phyloP scores from a whole-genome alignment of 2,113 vertebrate genomes.

The Melanotaenia duboulayi region DNA sequence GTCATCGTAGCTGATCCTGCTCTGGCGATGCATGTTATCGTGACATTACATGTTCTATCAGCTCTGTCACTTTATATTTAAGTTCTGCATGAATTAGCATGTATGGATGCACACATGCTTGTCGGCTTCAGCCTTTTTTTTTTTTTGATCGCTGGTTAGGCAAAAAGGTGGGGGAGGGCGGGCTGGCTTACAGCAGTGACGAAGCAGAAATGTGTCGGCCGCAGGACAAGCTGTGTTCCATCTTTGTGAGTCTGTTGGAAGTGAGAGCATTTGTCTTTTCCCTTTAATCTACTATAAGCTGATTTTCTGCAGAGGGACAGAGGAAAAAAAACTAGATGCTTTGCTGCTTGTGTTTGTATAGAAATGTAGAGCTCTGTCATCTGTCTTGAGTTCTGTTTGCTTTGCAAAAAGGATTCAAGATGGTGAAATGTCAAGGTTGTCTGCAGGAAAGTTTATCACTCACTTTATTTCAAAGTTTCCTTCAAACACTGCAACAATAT shows the following conservation, averaged over 20 bases:
- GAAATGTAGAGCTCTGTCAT: neutral
- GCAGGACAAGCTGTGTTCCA: conserved; percentile 72
- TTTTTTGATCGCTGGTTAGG: conserved; percentile 46
- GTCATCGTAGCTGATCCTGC: neutral
- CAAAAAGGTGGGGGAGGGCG: conserved; percentile 58
- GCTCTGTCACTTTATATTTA: conserved; percentile 33
- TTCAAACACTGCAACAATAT: neutral
- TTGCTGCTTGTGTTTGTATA: conserved; percentile 4
- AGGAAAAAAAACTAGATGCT: neutral
- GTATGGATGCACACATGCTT: conserved; percentile 11
- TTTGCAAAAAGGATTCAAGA: neutral
- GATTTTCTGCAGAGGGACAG: conserved; percentile 29
- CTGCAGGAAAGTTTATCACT: conserved; percentile 6
- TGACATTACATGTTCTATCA: conserved; percentile 21
- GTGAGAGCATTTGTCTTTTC: conserved; percentile 40
- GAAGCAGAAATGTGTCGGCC: conserved; percentile 72
- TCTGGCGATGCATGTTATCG: conserved; percentile 3
- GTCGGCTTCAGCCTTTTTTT: conserved; percentile 33
- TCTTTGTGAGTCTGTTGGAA: conserved; percentile 52
- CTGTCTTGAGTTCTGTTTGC: neutral
- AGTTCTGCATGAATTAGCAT: conserved; percentile 18
- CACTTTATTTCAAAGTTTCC: neutral
- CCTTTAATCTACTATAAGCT: conserved; percentile 42
- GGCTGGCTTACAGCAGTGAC: conserved; percentile 74
- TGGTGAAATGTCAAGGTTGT: conserved; percentile 9